Percentiles rank a stretch among this genome's conserved stretches.
Evolutionary conservation across 2,113 vertebrate species (phyloP).

Genomic region (Ceyx cyanopectus): DNA sequence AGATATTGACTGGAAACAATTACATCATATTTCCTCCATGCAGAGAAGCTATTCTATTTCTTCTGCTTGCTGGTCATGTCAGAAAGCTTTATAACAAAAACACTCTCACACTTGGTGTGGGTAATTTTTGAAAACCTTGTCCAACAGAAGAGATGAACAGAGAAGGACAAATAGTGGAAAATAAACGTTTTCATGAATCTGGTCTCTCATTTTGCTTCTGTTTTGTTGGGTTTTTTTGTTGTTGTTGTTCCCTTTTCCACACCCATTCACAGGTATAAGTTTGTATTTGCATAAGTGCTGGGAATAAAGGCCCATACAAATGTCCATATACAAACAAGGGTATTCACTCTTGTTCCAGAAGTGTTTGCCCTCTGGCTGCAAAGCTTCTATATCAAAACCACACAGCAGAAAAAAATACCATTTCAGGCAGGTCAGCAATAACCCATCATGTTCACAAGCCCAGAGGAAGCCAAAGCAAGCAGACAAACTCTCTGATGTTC

Average conservation of each 20-base stretch:
- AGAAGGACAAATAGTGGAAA: constrained; percentile 24
- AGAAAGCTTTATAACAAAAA: background rate
- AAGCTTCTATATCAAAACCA: background rate
- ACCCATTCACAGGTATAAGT: constrained; percentile 38
- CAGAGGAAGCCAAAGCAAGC: background rate
- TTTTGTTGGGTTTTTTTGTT: background rate
- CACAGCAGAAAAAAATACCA: constrained; percentile 3
- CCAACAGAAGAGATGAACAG: background rate
- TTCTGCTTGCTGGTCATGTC: background rate
- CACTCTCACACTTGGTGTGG: background rate
- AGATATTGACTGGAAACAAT: background rate
- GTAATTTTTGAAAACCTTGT: background rate
- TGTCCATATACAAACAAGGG: constrained; percentile 55
- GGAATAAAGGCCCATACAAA: constrained; percentile 12
- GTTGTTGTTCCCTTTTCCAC: background rate
- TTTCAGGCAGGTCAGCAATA: constrained; percentile 16
- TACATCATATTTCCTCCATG: background rate
- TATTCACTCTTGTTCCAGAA: constrained; percentile 41
- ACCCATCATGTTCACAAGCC: background rate
- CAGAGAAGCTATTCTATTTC: background rate
- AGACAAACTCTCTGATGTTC: background rate
- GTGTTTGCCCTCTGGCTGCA: constrained; percentile 34
- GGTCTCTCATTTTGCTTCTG: background rate
- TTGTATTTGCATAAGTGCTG: constrained; percentile 50
- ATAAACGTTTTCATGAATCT: constrained; percentile 19